Evolutionary conservation across 1,140 invertebrate genomes (phyloP).

Genomic region (Oscheius sp.): DNA sequence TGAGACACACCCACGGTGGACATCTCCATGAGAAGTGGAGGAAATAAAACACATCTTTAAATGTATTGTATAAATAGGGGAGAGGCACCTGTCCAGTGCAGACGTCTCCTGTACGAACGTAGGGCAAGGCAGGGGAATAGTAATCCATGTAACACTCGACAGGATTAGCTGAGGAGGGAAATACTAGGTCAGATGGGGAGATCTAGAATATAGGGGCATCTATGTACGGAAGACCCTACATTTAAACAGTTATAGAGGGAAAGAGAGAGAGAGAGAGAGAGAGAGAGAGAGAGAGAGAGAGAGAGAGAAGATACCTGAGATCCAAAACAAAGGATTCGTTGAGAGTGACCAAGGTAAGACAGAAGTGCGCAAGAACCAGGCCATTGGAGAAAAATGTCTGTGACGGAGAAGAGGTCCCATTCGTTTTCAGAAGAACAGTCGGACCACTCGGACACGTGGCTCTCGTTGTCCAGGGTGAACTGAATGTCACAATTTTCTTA

Average conservation of each 20-base stretch:
- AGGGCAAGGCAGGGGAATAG: background rate
- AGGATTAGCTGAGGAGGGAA: background rate
- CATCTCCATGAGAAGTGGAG: constrained; percentile 1
- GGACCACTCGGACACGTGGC: background rate
- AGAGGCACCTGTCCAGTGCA: background rate
- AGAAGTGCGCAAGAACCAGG: background rate
- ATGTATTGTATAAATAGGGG: background rate
- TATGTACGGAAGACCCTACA: too few relatives aligned
- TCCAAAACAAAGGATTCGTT: too few relatives aligned
- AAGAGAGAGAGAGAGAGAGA: too few relatives aligned
- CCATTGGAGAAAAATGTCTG: background rate
- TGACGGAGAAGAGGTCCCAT: constrained; percentile 2
- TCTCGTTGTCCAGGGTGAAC: background rate
- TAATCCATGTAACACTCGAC: constrained; percentile 1
- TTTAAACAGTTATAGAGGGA: too few relatives aligned
- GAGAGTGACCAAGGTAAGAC: background rate
- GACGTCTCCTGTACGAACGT: background rate
- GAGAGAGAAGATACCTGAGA: too few relatives aligned
- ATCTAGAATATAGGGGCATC: too few relatives aligned
- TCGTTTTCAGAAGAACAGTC: background rate
- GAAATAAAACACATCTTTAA: background rate
- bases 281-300: too few relatives aligned
- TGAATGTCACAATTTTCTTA: too few relatives aligned
- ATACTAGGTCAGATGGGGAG: background rate
- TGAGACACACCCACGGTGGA: background rate